Conservation (phyloP, 1,140 invertebrate genomes). For the Lysiphlebus fabarum region DNA sequence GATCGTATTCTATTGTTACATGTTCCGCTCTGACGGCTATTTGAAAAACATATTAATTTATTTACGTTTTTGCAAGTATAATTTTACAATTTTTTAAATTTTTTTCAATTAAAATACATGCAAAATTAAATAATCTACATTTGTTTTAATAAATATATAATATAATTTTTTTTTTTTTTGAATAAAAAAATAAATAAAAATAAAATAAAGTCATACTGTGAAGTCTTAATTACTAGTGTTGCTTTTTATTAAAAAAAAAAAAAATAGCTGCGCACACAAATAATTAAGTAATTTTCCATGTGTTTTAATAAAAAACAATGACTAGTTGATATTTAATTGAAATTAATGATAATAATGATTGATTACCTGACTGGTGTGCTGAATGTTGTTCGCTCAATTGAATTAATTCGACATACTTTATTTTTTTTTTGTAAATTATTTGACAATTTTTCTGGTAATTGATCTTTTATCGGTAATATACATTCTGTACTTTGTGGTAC, state of each 20-base stretch:
- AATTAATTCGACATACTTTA: conserved; percentile 22
- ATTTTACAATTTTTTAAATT: too few species aligned
- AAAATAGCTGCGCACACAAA: not conserved
- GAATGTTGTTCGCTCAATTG: conserved; percentile 26
- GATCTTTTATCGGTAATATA: not conserved
- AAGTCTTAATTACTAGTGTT: too few species aligned
- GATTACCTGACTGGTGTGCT: conserved; percentile 29
- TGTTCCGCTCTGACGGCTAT: too few species aligned
- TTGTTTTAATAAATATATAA: too few species aligned
- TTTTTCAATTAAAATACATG: too few species aligned
- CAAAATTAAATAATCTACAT: too few species aligned
- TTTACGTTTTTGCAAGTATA: too few species aligned
- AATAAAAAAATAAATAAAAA: too few species aligned
- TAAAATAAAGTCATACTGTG: too few species aligned
- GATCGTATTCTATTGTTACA: conserved; percentile 28
- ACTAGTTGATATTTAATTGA: not conserved
- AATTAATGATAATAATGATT: conserved; percentile 9
- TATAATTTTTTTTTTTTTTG: too few species aligned
- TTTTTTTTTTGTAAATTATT: conserved; percentile 14
- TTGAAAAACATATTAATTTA: too few species aligned
- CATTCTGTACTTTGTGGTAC: not conserved
- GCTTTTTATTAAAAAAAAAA: too few species aligned
- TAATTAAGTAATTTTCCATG: not conserved
- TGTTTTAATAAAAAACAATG: not conserved
- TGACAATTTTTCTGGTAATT: not conserved